Conservation (phyloP, 2,888 invertebrate species). For the Hecatera dysodea region DNA sequence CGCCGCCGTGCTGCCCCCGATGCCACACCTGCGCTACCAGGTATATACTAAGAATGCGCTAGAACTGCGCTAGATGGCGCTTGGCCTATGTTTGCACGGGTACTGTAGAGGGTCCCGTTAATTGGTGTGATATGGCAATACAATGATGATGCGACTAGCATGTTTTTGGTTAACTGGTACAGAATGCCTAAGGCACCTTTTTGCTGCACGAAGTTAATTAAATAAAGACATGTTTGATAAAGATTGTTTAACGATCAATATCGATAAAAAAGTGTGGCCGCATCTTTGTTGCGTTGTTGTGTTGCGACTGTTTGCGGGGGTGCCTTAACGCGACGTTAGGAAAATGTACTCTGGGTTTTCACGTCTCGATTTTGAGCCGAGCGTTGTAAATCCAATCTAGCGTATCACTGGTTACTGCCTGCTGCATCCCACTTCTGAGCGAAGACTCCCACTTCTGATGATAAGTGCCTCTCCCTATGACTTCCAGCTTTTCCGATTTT, state of each 20-base stretch:
- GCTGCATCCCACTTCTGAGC: not conserved
- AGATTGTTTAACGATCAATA: not conserved
- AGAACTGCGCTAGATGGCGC: conserved; percentile 19
- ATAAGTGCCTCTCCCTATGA: not conserved
- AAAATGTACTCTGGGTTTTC: not conserved
- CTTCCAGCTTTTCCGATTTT: not conserved
- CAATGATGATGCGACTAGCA: not conserved
- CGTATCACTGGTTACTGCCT: not conserved
- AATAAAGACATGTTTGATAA: too few species aligned
- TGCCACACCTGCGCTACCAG: conserved; percentile 84
- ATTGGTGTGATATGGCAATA: not conserved
- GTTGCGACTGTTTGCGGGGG: not conserved
- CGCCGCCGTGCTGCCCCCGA: conserved; percentile 81
- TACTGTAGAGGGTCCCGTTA: not conserved
- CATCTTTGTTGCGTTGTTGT: not conserved
- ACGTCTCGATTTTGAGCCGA: not conserved
- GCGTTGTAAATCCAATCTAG: not conserved
- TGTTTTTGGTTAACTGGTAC: not conserved
- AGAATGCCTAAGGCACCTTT: too few species aligned
- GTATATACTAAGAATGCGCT: conserved; percentile 67
- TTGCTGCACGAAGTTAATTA: not conserved
- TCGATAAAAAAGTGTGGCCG: not conserved
- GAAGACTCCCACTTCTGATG: not conserved
- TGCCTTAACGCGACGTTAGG: not conserved
- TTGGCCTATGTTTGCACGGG: not conserved